These are phyloP conservation scores for Darevskia nairensis DNA, from an alignment of 2,797 vertebrate species.

Conservation along the genomic window DNA sequence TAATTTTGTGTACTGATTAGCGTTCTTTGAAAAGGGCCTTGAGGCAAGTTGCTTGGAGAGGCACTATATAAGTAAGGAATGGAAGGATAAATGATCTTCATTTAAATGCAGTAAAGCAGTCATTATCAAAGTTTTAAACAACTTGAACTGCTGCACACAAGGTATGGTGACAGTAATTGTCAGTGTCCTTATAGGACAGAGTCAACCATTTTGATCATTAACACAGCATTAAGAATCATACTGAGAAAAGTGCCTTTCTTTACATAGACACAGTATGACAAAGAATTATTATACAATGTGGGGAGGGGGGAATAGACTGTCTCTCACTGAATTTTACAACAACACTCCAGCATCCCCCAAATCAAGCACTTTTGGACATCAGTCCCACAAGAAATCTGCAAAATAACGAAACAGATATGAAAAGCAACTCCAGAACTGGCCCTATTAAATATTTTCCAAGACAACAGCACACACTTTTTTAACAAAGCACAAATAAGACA, in stretches of 20 bases:
- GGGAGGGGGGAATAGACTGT: constrained; percentile 5
- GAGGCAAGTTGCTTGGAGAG: constrained; percentile 72
- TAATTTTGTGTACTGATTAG: constrained; percentile 82
- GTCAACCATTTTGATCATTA: constrained; percentile 73
- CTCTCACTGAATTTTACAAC: constrained; percentile 22
- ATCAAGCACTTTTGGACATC: no score
- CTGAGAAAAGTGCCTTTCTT: constrained; percentile 62
- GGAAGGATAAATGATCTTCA: constrained; percentile 74
- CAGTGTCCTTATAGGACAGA: constrained; percentile 73
- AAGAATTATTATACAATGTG: constrained; percentile 23
- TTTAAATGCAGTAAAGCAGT: constrained; percentile 80
- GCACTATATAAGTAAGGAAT: constrained; percentile 69
- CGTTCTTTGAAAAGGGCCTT: constrained; percentile 78
- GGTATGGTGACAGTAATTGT: constrained; percentile 77
- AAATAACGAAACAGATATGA: no score
- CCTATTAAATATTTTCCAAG: no score
- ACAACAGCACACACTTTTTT: no score
- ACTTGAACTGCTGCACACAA: constrained; percentile 78
- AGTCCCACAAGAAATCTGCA: no score
- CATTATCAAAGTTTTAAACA: constrained; percentile 81
- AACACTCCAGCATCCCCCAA: background rate
- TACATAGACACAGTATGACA: constrained; percentile 50
- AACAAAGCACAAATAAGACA: no score
- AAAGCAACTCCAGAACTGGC: no score
- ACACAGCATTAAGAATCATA: constrained; percentile 68